Percentiles rank a stretch among this genome's conserved stretches.
Evolutionary conservation across 2,888 invertebrate genomes (phyloP).

Genomic region (Meteorus cinctellus): DNA sequence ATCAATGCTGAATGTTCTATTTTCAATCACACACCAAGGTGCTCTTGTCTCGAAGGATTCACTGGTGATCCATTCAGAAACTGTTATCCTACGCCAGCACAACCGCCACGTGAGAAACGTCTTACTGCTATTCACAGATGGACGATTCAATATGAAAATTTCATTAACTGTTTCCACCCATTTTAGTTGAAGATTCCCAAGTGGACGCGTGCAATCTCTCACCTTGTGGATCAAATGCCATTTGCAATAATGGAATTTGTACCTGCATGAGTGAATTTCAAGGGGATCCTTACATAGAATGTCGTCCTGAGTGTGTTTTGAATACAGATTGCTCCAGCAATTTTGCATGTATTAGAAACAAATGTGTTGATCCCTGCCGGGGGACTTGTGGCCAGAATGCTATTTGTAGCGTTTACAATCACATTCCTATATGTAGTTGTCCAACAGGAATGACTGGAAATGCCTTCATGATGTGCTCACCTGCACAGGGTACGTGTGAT

Average conservation of each 20-base stretch:
- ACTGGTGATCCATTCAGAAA: conserved; percentile 86
- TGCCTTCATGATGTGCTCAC: conserved; percentile 78
- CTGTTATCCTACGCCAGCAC: conserved; percentile 76
- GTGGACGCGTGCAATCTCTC: conserved; percentile 89
- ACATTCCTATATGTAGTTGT: conserved; percentile 77
- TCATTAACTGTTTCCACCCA: not conserved
- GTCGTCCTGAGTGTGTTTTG: conserved; percentile 89
- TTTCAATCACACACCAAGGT: conserved; percentile 75
- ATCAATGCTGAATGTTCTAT: conserved; percentile 75
- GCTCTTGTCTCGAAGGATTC: conserved; percentile 73
- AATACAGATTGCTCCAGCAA: conserved; percentile 90
- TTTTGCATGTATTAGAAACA: conserved; percentile 87
- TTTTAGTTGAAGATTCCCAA: conserved; percentile 57
- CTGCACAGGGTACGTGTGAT: conserved; percentile 74
- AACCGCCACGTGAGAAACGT: conserved; percentile 75
- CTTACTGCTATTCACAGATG: conserved; percentile 78
- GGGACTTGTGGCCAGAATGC: conserved; percentile 84
- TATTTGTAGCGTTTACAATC: conserved; percentile 72
- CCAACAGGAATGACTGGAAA: conserved; percentile 83
- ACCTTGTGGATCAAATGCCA: conserved; percentile 89
- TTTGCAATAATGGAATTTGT: conserved; percentile 76
- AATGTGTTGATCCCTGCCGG: conserved; percentile 90
- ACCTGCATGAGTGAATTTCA: conserved; percentile 86
- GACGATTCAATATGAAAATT: not conserved
- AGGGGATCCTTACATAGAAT: conserved; percentile 90